These are phyloP conservation scores for Leptopilina drosophilae DNA, from an alignment of 2,888 invertebrate species.

Conservation along the genomic window DNA sequence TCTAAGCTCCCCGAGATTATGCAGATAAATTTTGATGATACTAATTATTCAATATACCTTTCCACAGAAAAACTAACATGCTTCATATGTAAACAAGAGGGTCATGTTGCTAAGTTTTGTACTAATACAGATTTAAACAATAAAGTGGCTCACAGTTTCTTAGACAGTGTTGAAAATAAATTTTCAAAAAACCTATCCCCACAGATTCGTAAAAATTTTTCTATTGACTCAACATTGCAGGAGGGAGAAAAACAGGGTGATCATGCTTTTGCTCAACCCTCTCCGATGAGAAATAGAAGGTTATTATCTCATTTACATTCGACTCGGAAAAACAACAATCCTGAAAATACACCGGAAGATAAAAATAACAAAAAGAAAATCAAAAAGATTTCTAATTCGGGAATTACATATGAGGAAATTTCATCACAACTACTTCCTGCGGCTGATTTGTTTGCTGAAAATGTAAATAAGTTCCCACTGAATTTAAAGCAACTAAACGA, in stretches of 20 bases:
- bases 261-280: not conserved
- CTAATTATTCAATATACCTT: no score
- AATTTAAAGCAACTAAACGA: not conserved
- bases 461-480: not conserved
- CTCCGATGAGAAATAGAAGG: not conserved
- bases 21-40: no score
- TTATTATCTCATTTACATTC: not conserved
- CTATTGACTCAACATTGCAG: not conserved
- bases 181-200: not conserved
- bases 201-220: not conserved
- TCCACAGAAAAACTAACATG: no score
- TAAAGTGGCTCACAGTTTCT: not conserved
- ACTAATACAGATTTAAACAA: no score
- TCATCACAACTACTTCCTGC: not conserved
- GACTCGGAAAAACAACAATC: not conserved
- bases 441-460: slow-evolving; percentile 3
- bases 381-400: not conserved
- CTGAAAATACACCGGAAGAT: not conserved
- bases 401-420: slow-evolving; percentile 7
- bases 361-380: not conserved
- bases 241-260: not conserved
- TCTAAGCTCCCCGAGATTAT: no score
- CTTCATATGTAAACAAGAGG: no score
- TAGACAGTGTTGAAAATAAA: not conserved
- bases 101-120: no score